Percentiles rank a stretch among this genome's conserved stretches.
Conservation (phyloP, 2,888 invertebrate species). For the Lycocerus yunnanus region DNA sequence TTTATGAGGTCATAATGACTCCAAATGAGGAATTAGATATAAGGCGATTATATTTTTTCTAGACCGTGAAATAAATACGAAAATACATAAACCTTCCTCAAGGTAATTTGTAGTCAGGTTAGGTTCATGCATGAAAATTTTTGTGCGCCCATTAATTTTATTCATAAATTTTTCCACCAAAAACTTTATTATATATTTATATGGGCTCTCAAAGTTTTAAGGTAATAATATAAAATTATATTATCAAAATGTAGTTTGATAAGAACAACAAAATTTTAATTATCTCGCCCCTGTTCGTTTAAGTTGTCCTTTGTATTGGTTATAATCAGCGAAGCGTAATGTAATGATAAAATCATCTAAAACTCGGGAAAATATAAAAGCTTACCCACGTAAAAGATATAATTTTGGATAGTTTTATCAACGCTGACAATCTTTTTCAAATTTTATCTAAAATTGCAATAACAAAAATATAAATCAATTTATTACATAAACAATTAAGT, state of each 20-base stretch:
- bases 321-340: slow-evolving; percentile 15
- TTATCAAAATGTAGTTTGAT: background rate
- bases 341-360: slow-evolving; percentile 23
- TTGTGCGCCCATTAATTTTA: background rate
- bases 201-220: background rate
- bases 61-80: background rate
- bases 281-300: slow-evolving; percentile 7
- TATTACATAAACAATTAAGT: background rate
- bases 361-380: slow-evolving; percentile 12
- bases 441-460: slow-evolving; percentile 1
- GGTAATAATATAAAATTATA: background rate
- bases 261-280: slow-evolving; percentile 3
- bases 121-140: background rate
- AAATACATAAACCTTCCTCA: background rate
- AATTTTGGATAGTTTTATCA: background rate
- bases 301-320: slow-evolving; percentile 9
- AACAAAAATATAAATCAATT: background rate
- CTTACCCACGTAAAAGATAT: slow-evolving; percentile 3
- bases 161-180: background rate
- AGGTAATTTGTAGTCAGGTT: background rate
- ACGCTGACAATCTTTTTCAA: background rate
- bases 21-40: background rate
- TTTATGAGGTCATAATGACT: background rate
- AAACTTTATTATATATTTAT: background rate
- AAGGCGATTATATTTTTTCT: background rate